Conservation (phyloP, 2,113 vertebrate species). For the Rutilus rutilus region DNA sequence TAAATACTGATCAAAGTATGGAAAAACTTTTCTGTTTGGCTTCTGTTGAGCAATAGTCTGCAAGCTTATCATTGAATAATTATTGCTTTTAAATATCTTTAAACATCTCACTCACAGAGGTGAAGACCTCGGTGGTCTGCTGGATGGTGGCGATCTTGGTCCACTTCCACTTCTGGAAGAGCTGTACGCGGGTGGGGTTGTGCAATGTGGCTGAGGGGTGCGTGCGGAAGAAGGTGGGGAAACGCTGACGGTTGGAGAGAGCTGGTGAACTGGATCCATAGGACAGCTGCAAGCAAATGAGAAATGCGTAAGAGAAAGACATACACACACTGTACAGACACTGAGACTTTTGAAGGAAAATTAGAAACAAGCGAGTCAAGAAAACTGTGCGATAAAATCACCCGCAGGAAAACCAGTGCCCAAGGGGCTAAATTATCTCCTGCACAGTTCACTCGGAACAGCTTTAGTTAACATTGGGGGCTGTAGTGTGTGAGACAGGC, state of each 20-base stretch:
- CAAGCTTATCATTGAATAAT: neutral
- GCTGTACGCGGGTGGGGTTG: slow-evolving; percentile 92
- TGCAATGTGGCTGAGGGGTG: slow-evolving; percentile 93
- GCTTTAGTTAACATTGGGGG: slow-evolving; percentile 2
- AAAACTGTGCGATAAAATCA: slow-evolving; percentile 1
- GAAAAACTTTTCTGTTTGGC: neutral
- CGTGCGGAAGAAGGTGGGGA: slow-evolving; percentile 94
- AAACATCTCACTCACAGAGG: slow-evolving; percentile 81
- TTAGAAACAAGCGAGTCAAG: slow-evolving; percentile 9
- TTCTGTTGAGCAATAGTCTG: neutral
- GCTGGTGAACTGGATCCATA: slow-evolving; percentile 95
- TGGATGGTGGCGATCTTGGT: slow-evolving; percentile 97
- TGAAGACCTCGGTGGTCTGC: slow-evolving; percentile 96
- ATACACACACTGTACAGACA: neutral
- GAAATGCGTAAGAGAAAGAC: slow-evolving; percentile 14
- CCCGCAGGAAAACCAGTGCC: neutral
- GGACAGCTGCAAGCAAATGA: slow-evolving; percentile 78
- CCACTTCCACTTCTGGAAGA: slow-evolving; percentile 96
- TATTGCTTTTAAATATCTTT: neutral
- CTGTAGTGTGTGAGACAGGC: neutral
- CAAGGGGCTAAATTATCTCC: slow-evolving; percentile 28
- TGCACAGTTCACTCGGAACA: slow-evolving; percentile 17
- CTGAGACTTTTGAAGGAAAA: neutral
- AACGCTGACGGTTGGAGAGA: slow-evolving; percentile 91
- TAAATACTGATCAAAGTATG: neutral